phyloP scores from a whole-genome alignment of 2,888 invertebrate genomes.

The Dynastes hyllus region DNA sequence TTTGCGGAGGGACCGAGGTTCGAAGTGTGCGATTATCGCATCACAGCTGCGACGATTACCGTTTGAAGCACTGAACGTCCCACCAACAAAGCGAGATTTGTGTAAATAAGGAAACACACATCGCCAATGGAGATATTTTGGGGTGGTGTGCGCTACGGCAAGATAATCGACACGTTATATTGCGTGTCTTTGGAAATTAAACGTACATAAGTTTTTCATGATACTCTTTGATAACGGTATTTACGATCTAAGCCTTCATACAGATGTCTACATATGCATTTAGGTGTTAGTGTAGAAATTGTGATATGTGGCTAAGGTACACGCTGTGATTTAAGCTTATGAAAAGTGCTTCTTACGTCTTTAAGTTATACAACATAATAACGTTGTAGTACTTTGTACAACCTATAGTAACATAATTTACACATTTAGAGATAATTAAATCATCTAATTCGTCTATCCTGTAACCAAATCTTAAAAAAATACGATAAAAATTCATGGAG shows the following conservation, averaged over 20 bases:
- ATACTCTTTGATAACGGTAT: constrained; percentile 34
- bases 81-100: constrained; percentile 30
- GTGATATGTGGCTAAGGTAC: not conserved
- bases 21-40: constrained; percentile 26
- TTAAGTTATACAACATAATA: too few species aligned
- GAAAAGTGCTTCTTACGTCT: too few species aligned
- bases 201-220: constrained; percentile 41
- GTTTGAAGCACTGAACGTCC: constrained; percentile 1
- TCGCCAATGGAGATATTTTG: constrained; percentile 43
- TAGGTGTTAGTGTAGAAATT: not conserved
- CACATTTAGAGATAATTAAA: too few species aligned
- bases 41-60: constrained; percentile 7
- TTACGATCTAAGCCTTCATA: constrained; percentile 14
- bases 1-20: constrained; percentile 10
- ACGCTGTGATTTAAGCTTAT: too few species aligned
- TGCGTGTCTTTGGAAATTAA: constrained; percentile 45
- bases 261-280: not conserved
- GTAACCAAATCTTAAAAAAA: too few species aligned
- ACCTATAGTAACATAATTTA: too few species aligned
- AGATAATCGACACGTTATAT: constrained; percentile 44
- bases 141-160: constrained; percentile 17
- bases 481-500: too few species aligned
- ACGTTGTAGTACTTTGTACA: too few species aligned
- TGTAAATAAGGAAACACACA: constrained; percentile 39
- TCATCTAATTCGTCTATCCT: too few species aligned